These are phyloP conservation scores for Anguilla rostrata DNA, from an alignment of 2,113 vertebrate species.

Conservation along the genomic window DNA sequence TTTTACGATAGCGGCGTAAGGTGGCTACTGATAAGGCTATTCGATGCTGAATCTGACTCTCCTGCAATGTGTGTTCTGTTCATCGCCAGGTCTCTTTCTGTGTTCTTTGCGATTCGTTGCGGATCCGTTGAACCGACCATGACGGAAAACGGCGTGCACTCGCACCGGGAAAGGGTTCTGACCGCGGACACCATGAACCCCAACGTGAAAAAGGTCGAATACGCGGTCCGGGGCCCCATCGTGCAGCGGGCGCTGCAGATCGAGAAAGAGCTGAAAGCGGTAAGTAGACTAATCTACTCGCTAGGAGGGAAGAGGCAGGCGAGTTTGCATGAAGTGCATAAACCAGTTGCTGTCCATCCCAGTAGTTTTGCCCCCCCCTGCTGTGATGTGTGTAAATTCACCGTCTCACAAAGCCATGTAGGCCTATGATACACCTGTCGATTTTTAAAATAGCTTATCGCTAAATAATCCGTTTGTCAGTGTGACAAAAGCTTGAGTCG, in stretches of 20 bases:
- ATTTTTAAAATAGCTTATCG: neutral
- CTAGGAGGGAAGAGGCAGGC: neutral
- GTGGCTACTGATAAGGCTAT: neutral
- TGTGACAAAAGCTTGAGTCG: neutral
- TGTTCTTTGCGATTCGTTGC: neutral
- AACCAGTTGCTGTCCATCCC: neutral
- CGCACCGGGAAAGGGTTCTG: constrained; percentile 65
- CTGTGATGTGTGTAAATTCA: neutral
- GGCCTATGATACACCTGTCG: neutral
- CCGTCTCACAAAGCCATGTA: neutral
- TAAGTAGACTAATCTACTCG: too few species aligned
- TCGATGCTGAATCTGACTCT: neutral
- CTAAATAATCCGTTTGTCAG: neutral
- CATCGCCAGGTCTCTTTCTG: neutral
- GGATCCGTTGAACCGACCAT: constrained; percentile 38
- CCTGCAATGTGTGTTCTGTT: neutral
- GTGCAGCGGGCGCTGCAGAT: constrained; percentile 77
- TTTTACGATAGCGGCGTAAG: too few species aligned
- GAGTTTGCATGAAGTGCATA: neutral
- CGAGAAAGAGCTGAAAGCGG: constrained; percentile 81
- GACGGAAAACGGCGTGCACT: constrained; percentile 50
- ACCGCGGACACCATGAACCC: constrained; percentile 83
- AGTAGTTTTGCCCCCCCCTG: neutral
- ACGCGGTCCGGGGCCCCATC: constrained; percentile 82
- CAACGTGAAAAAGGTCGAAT: constrained; percentile 75